A percentile compares a stretch with the other conserved stretches of the same genome.
These are phyloP conservation scores for Plebejus anna DNA, from an alignment of 2,888 invertebrate genomes.

Conservation along the genomic window DNA sequence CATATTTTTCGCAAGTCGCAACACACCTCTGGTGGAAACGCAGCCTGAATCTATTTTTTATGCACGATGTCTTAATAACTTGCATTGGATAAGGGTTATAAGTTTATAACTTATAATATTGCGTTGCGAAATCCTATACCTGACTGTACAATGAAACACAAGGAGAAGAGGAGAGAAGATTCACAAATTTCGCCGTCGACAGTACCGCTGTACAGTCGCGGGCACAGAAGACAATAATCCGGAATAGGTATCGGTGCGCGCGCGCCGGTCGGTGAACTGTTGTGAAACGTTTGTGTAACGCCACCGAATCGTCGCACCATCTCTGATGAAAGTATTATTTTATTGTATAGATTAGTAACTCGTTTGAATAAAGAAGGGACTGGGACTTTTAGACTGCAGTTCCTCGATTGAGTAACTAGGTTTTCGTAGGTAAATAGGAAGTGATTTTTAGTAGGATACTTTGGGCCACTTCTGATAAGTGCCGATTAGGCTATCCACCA, in stretches of 20 bases:
- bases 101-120: too few relatives aligned
- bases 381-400: background rate
- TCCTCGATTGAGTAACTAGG: background rate
- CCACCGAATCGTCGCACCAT: slow-evolving; percentile 8
- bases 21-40: too few relatives aligned
- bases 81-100: too few relatives aligned
- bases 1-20: too few relatives aligned
- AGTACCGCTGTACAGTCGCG: background rate
- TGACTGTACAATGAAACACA: too few relatives aligned
- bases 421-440: background rate
- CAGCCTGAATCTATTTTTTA: too few relatives aligned
- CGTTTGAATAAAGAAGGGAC: background rate
- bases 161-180: background rate
- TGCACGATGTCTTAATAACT: too few relatives aligned
- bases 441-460: too few relatives aligned
- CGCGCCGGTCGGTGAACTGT: slow-evolving; percentile 76
- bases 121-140: too few relatives aligned
- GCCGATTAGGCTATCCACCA: too few relatives aligned
- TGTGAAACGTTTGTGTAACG: slow-evolving; percentile 47
- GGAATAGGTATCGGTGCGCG: slow-evolving; percentile 79
- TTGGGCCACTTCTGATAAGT: too few relatives aligned
- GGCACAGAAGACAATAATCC: slow-evolving; percentile 62
- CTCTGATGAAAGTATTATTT: slow-evolving; percentile 5
- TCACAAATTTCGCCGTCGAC: background rate
- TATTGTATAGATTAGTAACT: background rate